Conservation (phyloP, 2,113 vertebrate species). For the Pantherophis guttatus region DNA sequence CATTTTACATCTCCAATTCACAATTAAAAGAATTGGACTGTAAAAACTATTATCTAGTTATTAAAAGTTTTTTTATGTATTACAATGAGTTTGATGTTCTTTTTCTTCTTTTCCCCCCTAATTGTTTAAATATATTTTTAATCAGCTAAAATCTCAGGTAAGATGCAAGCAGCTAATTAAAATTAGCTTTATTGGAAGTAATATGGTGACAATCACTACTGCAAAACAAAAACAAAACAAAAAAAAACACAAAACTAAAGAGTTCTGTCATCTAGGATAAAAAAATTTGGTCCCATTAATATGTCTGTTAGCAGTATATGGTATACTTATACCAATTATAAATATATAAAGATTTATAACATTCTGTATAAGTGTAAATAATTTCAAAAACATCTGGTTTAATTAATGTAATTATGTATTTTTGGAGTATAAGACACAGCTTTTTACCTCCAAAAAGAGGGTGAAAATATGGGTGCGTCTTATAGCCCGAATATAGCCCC, state of each 20-base stretch:
- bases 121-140: not conserved
- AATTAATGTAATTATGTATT: not conserved
- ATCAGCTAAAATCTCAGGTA: not conserved
- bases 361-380: not conserved
- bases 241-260: not conserved
- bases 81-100: slow-evolving; percentile 15
- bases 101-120: slow-evolving; percentile 7
- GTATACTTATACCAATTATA: not conserved
- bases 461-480: no score
- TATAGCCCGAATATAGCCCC: no score
- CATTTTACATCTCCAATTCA: slow-evolving; percentile 37
- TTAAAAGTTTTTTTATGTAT: slow-evolving; percentile 35
- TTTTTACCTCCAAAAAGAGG: no score
- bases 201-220: not conserved
- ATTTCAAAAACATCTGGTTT: not conserved
- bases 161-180: slow-evolving; percentile 19
- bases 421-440: no score
- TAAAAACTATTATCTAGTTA: slow-evolving; percentile 46
- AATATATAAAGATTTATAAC: not conserved
- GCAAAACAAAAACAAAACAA: not conserved
- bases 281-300: not conserved
- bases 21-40: slow-evolving; percentile 52
- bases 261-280: not conserved
- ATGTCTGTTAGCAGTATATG: not conserved
- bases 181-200: slow-evolving; percentile 19